Conservation (phyloP, 2,797 vertebrate genomes). For the Esox masquinongy region DNA sequence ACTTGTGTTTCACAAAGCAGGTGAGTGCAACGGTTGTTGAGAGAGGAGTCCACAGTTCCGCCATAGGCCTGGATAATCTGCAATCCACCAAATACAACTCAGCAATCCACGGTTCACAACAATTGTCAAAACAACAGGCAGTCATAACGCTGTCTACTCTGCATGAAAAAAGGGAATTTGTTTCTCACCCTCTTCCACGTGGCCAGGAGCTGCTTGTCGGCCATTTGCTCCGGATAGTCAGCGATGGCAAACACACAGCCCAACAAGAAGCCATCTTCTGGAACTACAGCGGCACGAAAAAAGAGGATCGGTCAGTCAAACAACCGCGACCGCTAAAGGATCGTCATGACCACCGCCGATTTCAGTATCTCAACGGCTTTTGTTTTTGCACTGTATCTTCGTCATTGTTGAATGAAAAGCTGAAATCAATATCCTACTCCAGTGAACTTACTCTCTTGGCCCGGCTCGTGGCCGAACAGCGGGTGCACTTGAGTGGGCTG, state of each 20-base stretch:
- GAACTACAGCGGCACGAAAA: slow-evolving; percentile 76
- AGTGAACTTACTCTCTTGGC: slow-evolving; percentile 86
- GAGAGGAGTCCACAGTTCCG: slow-evolving; percentile 86
- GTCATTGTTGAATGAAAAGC: not conserved
- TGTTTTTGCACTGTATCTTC: not conserved
- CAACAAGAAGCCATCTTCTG: slow-evolving; percentile 88
- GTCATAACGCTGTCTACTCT: slow-evolving; percentile 57
- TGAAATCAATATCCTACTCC: not conserved
- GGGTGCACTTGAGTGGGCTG: slow-evolving; percentile 76
- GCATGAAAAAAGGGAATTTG: no score
- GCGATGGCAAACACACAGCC: slow-evolving; percentile 96
- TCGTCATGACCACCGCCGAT: not conserved
- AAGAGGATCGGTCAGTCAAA: not conserved
- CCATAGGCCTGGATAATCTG: slow-evolving; percentile 95
- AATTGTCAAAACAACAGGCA: no score
- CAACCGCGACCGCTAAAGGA: not conserved
- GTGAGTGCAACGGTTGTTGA: slow-evolving; percentile 91
- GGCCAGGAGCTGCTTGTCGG: no score
- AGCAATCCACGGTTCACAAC: not conserved
- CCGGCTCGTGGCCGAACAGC: slow-evolving; percentile 90
- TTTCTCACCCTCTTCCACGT: no score
- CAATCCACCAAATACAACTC: not conserved
- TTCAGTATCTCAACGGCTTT: not conserved
- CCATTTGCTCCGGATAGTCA: no score
- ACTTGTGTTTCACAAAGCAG: slow-evolving; percentile 98